A percentile compares a stretch with the other conserved stretches of the same genome.
phyloP scores from a whole-genome alignment of 2,113 vertebrate species.

The Poeciliopsis turrubarensis region DNA sequence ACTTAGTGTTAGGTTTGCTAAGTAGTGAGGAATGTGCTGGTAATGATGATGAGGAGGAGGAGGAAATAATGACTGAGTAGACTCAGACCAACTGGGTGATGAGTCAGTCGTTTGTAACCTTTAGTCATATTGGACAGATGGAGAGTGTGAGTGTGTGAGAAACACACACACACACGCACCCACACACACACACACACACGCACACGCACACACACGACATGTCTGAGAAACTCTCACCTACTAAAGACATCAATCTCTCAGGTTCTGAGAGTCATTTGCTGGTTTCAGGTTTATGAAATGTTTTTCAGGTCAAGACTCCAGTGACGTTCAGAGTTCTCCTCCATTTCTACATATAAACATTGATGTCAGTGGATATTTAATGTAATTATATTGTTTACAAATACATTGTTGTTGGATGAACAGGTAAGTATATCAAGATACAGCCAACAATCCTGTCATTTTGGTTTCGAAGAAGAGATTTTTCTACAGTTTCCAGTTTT shows the following conservation, averaged over 20 bases:
- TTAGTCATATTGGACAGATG: not conserved
- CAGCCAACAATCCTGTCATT: not conserved
- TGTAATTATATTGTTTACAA: not conserved
- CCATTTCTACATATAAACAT: not conserved
- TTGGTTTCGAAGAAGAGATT: not conserved
- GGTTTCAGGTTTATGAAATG: not conserved
- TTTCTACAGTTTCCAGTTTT: not conserved
- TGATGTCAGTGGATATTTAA: not conserved
- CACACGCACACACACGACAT: not conserved
- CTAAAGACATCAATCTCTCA: not conserved
- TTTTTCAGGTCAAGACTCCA: not conserved
- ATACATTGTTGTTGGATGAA: too few relatives aligned
- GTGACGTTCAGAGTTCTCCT: too few relatives aligned
- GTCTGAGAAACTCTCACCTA: not conserved
- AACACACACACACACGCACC: too few relatives aligned
- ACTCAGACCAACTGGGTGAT: conserved; percentile 11
- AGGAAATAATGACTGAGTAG: conserved; percentile 18
- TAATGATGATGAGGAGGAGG: conserved; percentile 5
- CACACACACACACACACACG: too few relatives aligned
- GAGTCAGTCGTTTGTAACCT: conserved; percentile 39
- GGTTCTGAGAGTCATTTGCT: not conserved
- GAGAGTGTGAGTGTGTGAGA: too few relatives aligned
- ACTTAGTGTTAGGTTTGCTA: conserved; percentile 30
- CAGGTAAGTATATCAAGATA: not conserved
- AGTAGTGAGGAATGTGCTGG: conserved; percentile 29